Base-by-base conservation (phyloP, 2,888 invertebrate species). In the Poecilobothrus nobilitatus region DNA sequence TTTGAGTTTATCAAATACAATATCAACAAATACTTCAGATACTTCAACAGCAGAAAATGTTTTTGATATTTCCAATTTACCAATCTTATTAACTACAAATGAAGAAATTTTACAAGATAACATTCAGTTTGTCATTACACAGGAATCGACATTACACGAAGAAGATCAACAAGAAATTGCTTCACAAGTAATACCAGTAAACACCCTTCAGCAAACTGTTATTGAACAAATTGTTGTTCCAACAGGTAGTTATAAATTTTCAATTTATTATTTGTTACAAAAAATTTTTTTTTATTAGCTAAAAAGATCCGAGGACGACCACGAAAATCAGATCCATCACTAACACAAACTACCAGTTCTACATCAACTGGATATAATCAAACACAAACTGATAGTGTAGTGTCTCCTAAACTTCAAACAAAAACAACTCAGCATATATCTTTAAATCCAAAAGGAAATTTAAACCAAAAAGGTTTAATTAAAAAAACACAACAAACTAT, bases 11-110 rank as follows among this genome's bases (percentile, higher is more conserved):
- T 53, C 18, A 15, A 12, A 68, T 66, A 41, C 66, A 66, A n/a
- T 62, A 66, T 61, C 63, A 37, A 18, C 67, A 61, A 63, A 65
- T 68, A 7, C 67, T 67, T 33, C 61, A 66, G 62, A 44, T 63
- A 27, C 64, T 44, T 2, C 68, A 68, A 12, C 64, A 44, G 22
- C 41, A 53, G 15, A 67, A 33, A 41, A 22, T 21, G 66, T 65
- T 6, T 64, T 64, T 64, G 64, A 64, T 34, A 64, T 64, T 7
- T n/a, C 33, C 18, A 64, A 33, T 64, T 22, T 64, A 4, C 64
- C 64, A 2, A 64, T 64, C 8, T 34, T 64, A 15, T 34, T 64
- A 64, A 53, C 53, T 6, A 34, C 64, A 33, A 64, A 64, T 64
- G 64, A 64, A 9, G 63, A 20, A 63, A 53, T 53, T 9, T n/a